Evolutionary conservation across 1,140 invertebrate genomes (phyloP).

Genomic region (Sinonovacula constricta): DNA sequence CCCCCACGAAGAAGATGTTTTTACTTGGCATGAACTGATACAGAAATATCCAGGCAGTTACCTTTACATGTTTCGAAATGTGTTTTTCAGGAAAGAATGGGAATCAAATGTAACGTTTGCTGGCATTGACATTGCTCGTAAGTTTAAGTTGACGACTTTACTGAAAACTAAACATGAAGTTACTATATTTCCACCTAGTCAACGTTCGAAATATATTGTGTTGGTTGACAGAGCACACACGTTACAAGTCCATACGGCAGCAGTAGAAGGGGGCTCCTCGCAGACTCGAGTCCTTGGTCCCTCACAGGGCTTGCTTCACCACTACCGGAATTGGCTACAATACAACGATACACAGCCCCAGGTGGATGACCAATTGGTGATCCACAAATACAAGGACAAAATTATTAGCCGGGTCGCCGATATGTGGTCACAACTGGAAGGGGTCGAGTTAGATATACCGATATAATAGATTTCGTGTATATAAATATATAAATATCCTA

Average conservation of each 20-base stretch:
- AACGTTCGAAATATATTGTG: constrained; percentile 93
- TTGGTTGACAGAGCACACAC: constrained; percentile 89
- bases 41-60: neutral
- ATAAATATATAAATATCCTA: too few relatives aligned
- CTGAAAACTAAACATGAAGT: constrained; percentile 31
- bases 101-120: neutral
- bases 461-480: too few relatives aligned
- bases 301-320: constrained; percentile 90
- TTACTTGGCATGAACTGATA: constrained; percentile 54
- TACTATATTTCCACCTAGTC: constrained; percentile 9
- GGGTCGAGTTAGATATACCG: too few relatives aligned
- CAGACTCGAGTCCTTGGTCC: constrained; percentile 84
- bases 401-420: too few relatives aligned
- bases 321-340: constrained; percentile 81
- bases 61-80: constrained; percentile 43
- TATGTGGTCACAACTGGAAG: too few relatives aligned
- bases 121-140: neutral
- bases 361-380: too few relatives aligned
- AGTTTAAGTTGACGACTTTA: constrained; percentile 19
- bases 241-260: too few relatives aligned
- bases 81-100: constrained; percentile 66
- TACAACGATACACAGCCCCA: neutral
- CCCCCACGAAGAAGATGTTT: constrained; percentile 28
- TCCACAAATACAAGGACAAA: too few relatives aligned
- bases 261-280: constrained; percentile 81